Conservation (phyloP, 2,113 vertebrate genomes). For the Labeo rohita region DNA sequence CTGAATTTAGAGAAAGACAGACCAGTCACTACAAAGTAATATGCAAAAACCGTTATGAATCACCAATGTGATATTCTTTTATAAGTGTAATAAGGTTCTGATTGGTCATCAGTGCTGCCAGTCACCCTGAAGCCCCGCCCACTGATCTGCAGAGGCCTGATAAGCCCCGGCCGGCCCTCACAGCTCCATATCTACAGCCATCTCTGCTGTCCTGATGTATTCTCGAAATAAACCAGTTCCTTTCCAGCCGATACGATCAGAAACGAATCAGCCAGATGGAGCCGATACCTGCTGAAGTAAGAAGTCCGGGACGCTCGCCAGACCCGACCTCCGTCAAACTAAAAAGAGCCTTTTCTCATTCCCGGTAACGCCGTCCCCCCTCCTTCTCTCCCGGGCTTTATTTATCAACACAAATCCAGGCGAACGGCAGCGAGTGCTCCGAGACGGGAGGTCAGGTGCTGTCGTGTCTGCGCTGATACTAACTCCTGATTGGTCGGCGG, state of each 20-base stretch:
- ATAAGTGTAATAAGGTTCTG: neutral
- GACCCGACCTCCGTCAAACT: slow-evolving; percentile 2
- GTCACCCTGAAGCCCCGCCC: neutral
- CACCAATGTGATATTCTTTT: neutral
- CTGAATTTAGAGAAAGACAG: neutral
- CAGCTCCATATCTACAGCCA: slow-evolving; percentile 64
- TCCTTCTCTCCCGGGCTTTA: slow-evolving; percentile 1
- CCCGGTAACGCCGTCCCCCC: neutral
- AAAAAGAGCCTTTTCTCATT: neutral
- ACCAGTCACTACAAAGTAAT: neutral
- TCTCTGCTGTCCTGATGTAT: slow-evolving; percentile 68
- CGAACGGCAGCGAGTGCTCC: neutral
- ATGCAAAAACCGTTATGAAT: neutral
- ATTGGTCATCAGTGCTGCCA: neutral
- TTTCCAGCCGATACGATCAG: slow-evolving; percentile 73
- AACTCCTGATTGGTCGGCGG: neutral
- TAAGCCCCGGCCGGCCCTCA: slow-evolving; percentile 23
- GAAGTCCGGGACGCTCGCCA: slow-evolving; percentile 35
- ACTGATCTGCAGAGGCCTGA: neutral
- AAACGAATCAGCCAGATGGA: slow-evolving; percentile 65
- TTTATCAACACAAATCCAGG: slow-evolving; percentile 31
- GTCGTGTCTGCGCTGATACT: neutral
- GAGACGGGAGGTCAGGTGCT: slow-evolving; percentile 26
- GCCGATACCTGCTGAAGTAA: slow-evolving; percentile 41
- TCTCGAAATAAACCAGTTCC: slow-evolving; percentile 71